Conservation (phyloP, 2,113 vertebrate genomes). For the Pyxicephalus adspersus region DNA sequence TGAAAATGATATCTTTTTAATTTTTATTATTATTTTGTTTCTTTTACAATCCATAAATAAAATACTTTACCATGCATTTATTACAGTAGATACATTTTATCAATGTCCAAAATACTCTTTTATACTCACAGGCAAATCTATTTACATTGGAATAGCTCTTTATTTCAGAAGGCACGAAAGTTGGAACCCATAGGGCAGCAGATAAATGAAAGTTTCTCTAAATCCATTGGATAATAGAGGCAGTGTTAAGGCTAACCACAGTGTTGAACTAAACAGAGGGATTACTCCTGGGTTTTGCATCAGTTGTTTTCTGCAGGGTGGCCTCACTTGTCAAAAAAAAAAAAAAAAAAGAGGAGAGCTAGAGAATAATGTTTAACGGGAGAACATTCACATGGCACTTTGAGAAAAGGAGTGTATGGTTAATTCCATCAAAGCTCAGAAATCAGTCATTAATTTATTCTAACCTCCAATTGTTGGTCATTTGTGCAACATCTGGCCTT, state of each 20-base stretch:
- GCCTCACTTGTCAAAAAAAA: constrained; percentile 95
- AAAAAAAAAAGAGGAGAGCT: constrained; percentile 56
- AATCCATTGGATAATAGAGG: constrained; percentile 99
- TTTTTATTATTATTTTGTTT: too few relatives aligned
- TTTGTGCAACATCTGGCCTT: constrained; percentile 93
- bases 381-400: constrained; percentile 90
- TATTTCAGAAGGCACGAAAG: constrained; percentile 79
- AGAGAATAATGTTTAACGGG: constrained; percentile 81
- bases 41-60: not conserved
- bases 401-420: constrained; percentile 91
- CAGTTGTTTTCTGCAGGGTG: constrained; percentile 99
- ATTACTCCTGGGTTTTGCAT: constrained; percentile 98
- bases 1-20: too few relatives aligned
- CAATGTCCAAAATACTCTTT: constrained; percentile 75
- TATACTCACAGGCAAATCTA: constrained; percentile 83
- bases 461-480: constrained; percentile 86
- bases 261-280: constrained; percentile 94
- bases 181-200: constrained; percentile 88
- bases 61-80: not conserved
- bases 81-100: constrained; percentile 73
- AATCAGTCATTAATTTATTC: constrained; percentile 99
- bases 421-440: constrained; percentile 99
- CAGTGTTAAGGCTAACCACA: constrained; percentile 98
- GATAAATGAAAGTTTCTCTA: constrained; percentile 98
- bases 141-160: constrained; percentile 83